These are phyloP conservation scores for Catharus fuscescens DNA, from an alignment of 2,113 vertebrate genomes.

Conservation along the genomic window DNA sequence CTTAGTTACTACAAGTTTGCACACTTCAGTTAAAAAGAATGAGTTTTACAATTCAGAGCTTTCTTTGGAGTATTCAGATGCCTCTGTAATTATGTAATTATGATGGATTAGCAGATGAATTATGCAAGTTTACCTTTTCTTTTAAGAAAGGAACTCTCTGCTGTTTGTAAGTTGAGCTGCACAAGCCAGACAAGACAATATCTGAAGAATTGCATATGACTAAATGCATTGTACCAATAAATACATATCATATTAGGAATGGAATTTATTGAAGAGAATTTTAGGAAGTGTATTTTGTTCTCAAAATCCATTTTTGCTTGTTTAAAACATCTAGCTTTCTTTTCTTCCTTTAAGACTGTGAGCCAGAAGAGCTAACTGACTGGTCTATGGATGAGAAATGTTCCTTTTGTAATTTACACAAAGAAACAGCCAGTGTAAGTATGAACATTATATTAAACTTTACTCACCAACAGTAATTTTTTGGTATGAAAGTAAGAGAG, in stretches of 20 bases:
- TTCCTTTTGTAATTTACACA: slow-evolving; percentile 95
- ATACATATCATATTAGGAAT: background rate
- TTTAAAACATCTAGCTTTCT: slow-evolving; percentile 62
- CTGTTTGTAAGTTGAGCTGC: background rate
- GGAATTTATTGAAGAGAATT: background rate
- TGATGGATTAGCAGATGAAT: background rate
- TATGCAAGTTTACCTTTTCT: background rate
- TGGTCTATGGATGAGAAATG: slow-evolving; percentile 94
- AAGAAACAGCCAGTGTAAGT: slow-evolving; percentile 95
- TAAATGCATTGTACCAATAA: background rate
- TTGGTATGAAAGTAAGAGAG: background rate
- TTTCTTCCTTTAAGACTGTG: slow-evolving; percentile 89
- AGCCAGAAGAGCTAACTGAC: slow-evolving; percentile 95
- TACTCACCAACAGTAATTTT: background rate
- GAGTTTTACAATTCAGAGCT: background rate
- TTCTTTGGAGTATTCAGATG: background rate
- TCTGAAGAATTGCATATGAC: background rate
- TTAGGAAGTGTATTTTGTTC: background rate
- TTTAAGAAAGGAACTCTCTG: background rate
- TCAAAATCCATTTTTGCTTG: slow-evolving; percentile 52
- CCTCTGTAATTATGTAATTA: background rate
- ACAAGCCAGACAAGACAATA: background rate
- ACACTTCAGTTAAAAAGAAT: background rate
- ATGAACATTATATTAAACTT: slow-evolving; percentile 34
- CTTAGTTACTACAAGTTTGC: background rate